These are phyloP conservation scores for Sarcophaga bullata DNA, from an alignment of 1,140 invertebrate genomes.

Conservation along the genomic window DNA sequence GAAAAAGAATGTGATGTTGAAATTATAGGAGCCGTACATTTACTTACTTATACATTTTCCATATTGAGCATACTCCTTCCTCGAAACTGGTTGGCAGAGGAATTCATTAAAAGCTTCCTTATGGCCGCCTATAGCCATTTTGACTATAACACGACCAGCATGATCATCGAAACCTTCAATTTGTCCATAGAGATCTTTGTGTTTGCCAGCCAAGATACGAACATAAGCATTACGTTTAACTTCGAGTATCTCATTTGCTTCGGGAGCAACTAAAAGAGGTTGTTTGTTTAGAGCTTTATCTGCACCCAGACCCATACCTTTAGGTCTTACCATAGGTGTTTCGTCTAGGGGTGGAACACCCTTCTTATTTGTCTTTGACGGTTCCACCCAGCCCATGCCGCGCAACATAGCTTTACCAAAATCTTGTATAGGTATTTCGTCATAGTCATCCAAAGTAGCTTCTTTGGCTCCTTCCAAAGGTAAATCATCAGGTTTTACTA, in stretches of 20 bases:
- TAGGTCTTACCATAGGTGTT: slow-evolving; percentile 72
- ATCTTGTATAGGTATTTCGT: slow-evolving; percentile 84
- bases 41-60: slow-evolving; percentile 83
- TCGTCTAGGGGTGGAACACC: slow-evolving; percentile 72
- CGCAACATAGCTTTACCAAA: slow-evolving; percentile 92
- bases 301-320: slow-evolving; percentile 92
- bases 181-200: slow-evolving; percentile 83
- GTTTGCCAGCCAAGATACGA: slow-evolving; percentile 77
- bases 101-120: slow-evolving; percentile 81
- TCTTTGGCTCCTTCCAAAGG: slow-evolving; percentile 71
- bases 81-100: slow-evolving; percentile 78
- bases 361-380: slow-evolving; percentile 71
- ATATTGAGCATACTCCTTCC: slow-evolving; percentile 81
- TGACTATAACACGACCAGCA: slow-evolving; percentile 81
- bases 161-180: slow-evolving; percentile 88
- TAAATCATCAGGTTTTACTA: slow-evolving; percentile 66
- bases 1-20: background rate
- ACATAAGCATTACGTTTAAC: slow-evolving; percentile 76
- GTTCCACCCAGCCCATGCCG: slow-evolving; percentile 90
- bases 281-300: slow-evolving; percentile 72
- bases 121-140: slow-evolving; percentile 77
- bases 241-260: slow-evolving; percentile 71
- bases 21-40: background rate
- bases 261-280: slow-evolving; percentile 63
- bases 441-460: slow-evolving; percentile 89